These are phyloP conservation scores for Brenthis ino DNA, from an alignment of 2,888 invertebrate species.

Conservation along the genomic window DNA sequence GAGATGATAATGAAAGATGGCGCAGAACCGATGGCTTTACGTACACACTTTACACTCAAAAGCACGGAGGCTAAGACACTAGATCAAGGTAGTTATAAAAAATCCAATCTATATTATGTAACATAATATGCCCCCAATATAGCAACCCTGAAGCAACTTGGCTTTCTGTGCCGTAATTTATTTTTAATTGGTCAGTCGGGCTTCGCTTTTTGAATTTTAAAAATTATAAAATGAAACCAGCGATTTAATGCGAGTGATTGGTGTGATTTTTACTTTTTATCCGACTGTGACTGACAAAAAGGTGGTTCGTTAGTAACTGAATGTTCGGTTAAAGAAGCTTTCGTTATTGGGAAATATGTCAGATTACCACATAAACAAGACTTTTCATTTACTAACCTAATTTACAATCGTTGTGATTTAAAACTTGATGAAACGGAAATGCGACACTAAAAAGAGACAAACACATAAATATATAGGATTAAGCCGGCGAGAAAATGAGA, in stretches of 20 bases:
- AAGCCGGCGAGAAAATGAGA: too few species aligned
- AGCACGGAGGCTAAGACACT: too few species aligned
- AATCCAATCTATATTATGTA: background rate
- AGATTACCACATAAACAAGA: too few species aligned
- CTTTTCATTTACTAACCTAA: too few species aligned
- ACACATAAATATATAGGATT: too few species aligned
- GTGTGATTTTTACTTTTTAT: conserved; percentile 29
- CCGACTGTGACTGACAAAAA: background rate
- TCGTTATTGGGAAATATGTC: background rate
- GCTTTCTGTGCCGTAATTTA: conserved; percentile 48
- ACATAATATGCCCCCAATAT: background rate
- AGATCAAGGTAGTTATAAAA: background rate
- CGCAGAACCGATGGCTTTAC: too few species aligned
- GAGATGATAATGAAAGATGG: too few species aligned
- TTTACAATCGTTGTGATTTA: too few species aligned
- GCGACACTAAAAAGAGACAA: too few species aligned
- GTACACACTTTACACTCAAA: too few species aligned
- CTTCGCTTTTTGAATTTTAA: conserved; percentile 32
- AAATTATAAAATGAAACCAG: conserved; percentile 31
- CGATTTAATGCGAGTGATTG: conserved; percentile 32
- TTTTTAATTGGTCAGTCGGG: conserved; percentile 50
- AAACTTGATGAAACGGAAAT: too few species aligned
- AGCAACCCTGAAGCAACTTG: conserved; percentile 37
- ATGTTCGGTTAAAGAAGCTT: background rate
- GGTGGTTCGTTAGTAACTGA: background rate